Evolutionary conservation across 2,888 invertebrate genomes (phyloP), one percentile per base, ranked within the genome.

Genomic region (Balanococcus diminutus): DNA sequence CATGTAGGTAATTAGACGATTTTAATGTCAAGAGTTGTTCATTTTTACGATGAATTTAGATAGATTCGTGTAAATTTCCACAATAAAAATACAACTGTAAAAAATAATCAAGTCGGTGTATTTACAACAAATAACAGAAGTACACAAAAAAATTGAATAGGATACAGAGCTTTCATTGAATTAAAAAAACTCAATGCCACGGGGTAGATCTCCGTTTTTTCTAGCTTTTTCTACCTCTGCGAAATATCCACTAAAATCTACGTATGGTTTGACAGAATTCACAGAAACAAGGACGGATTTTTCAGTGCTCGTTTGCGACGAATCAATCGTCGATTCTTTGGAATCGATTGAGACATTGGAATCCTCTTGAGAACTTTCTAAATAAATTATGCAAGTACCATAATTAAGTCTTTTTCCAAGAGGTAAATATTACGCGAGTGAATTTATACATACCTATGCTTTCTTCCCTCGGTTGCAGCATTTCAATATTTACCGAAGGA

Each of bases 191-290:
- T 85, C 86, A 11, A 86, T 72, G 16, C 46, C 82, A 11, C 72
- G 46, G 0, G 95, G 94, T 86, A 95, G 89, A 0, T 92, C 93
- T 0, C 94, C 94, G 88, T 93, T 93, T 87, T 91, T 90, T 87
- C 92, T 91, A 2, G 94, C 94, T 87, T 92, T 92, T 56, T 94
- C 93, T 0, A 95, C 92, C 89, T 94, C 94, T 87, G 92, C 92
- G 88, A 93, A 95, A 91, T 94, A 97, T 88, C 94, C 94, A 0
- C 93, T 91, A 90, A 97, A 97, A 90, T 96, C 95, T 0, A 97
- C 96, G 89, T 97, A 97, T 0, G 96, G 92, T 85, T 93, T 93
- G 2, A 97, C 94, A 89, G 92, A 92, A 28, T 93, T 92, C 89
- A 83, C 79, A 75, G 86, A 82, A 25, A 56, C 31, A 28, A 19